Evolutionary conservation across 2,113 vertebrate species (phyloP), one percentile per base, ranked within the genome.

Genomic region (Lophura nycthemera): DNA sequence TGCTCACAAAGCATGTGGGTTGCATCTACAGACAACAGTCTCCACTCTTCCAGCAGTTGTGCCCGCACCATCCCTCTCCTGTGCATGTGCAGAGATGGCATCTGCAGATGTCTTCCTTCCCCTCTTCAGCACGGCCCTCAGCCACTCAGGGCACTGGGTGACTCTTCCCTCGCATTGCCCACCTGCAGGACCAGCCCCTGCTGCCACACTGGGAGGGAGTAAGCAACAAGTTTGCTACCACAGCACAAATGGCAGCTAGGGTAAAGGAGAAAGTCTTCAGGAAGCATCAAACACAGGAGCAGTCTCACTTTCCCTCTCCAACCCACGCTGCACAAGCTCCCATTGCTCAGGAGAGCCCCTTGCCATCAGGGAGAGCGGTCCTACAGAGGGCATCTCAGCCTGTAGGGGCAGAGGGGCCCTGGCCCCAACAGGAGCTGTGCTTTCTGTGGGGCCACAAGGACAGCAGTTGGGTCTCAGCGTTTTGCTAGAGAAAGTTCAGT

Each of bases 201-300:
- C 30, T n/a, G 50, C 38, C 9, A 8, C 11, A 43, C 40, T 56
- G 25, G 3, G 6, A 7, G 36, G 60, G 10, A 75, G 22, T 34
- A 50, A 80, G 42, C 29, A 32, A 25, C 40, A 10, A 0, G 54
- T 4, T 29, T 67, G 74, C 38, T 83, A 40, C 14, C 63, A 19
- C 48, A 76, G 63, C 67, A 19, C n/a, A 57, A 56, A 34, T 6
- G 13, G 36, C 50, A 43, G 52, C 3, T 3, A 29, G 11, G 2
- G 0, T 3, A n/a, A 25, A 29, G 11, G 2, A 0, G 3, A 36
- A 30, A 40, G 10, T 7, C 73, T 63, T 54, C 70, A 59, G 38
- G 13, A 74, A 59, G 52, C 34, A 63, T 12, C 60, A 43, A 6
- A 43, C 4, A 22, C 7, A 57, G 70, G 52, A 60, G n/a, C 0